These are phyloP conservation scores for Drosophila melanosoma DNA, from an alignment of 2,888 invertebrate genomes.

Conservation along the genomic window DNA sequence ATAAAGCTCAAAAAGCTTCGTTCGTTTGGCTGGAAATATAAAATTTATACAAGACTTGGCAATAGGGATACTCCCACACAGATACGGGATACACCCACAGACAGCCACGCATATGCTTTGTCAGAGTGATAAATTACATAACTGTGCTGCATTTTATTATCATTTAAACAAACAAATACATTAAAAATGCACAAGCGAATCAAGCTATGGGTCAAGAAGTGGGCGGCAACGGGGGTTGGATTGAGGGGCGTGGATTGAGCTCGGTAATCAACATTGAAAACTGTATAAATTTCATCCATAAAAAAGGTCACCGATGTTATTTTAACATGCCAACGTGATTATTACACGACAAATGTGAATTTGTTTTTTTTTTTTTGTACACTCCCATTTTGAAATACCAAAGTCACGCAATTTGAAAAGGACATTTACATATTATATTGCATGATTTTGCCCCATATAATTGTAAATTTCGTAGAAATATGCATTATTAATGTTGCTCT, in stretches of 20 bases:
- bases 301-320: conserved; percentile 54
- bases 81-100: background rate
- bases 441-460: conserved; percentile 13
- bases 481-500: conserved; percentile 16
- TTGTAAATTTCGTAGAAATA: conserved; percentile 4
- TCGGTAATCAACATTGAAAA: conserved; percentile 42
- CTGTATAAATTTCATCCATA: conserved; percentile 57
- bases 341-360: conserved; percentile 41
- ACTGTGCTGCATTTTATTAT: conserved; percentile 69
- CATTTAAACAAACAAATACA: conserved; percentile 57
- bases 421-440: conserved; percentile 54
- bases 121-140: conserved; percentile 65
- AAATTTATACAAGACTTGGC: conserved; percentile 41
- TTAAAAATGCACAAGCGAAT: conserved; percentile 20
- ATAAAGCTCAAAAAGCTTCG: conserved; percentile 26
- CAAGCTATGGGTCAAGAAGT: conserved; percentile 2
- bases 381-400: conserved; percentile 13
- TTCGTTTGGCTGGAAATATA: conserved; percentile 39
- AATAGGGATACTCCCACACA: conserved; percentile 11
- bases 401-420: conserved; percentile 46
- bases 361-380: background rate
- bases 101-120: conserved; percentile 1
- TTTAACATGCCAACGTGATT: conserved; percentile 56
- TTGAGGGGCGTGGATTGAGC: background rate
- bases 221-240: background rate